Evolutionary conservation across 2,113 vertebrate species (phyloP), one percentile per base, ranked within the genome.

Genomic region (Meriones unguiculatus): DNA sequence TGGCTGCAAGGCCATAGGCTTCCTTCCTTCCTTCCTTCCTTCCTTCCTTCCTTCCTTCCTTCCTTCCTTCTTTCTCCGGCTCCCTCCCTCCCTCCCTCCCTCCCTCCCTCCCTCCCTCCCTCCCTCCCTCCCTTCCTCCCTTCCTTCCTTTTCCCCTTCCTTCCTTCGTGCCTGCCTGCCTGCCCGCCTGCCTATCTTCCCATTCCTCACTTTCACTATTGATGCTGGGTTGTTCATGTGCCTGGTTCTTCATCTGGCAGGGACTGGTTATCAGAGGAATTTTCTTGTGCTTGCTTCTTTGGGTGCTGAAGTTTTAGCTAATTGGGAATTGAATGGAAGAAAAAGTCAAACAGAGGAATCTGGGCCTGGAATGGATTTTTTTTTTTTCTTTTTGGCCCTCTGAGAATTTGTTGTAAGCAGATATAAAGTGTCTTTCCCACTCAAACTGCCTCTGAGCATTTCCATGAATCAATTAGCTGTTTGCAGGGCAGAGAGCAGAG

Each of bases 401-500:
- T 0, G 67, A 96, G 69, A 90, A 95, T 95, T 97, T 97, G 76
- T 69, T 41, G 22, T 77, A 88, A 97, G 84, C 85, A 94, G 90
- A 92, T 90, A 95, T 41, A 96, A 96, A 96, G 88, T 95, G 50
- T 93, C 95, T 97, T 97, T 97, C 78, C 96, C 76, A 82, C 73
- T 97, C 94, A 95, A 69, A 95, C 85, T 70, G 93, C 90, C 92
- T 97, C 85, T 25, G 91, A 97, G 86, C 14, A 24, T 88, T 96
- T 97, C 94, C 91, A 96, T 73, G 95, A 92, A 97, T 96, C 96
- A 95, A 93, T 97, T 96, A 96, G 93, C 69, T 22, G 15, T 78
- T 93, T 97, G 95, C 57, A 28, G 80, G 46, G 76, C 87, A 84
- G 72, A 78, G 77, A 77, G 46, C 97, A 80, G 32, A 93, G 81